These are phyloP conservation scores for Lota lota DNA, from an alignment of 2,113 vertebrate species.

Conservation along the genomic window DNA sequence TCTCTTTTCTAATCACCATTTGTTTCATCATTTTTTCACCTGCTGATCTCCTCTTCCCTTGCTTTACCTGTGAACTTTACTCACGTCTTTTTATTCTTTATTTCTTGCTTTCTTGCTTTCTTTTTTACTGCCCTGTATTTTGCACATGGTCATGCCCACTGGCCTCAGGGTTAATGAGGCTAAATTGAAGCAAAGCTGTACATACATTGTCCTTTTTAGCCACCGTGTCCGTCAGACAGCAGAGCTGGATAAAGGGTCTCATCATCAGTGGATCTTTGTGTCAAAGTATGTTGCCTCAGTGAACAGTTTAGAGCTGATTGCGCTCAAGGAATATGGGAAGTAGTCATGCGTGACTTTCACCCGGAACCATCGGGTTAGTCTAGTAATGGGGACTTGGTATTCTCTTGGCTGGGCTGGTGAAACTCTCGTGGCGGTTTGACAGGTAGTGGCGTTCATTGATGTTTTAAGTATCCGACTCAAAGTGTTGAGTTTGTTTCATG, in stretches of 20 bases:
- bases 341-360: background rate
- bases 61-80: too few species aligned
- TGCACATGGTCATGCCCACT: background rate
- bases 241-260: too few species aligned
- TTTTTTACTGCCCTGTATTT: background rate
- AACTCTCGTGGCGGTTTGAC: background rate
- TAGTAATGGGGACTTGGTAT: background rate
- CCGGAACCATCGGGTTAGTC: background rate
- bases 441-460: background rate
- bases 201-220: slow-evolving; percentile 45
- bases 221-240: too few species aligned
- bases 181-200: slow-evolving; percentile 8
- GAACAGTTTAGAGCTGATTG: slow-evolving; percentile 26
- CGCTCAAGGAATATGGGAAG: slow-evolving; percentile 4
- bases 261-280: slow-evolving; percentile 43
- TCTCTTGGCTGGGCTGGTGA: background rate
- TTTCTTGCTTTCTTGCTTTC: background rate
- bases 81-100: slow-evolving; percentile 5
- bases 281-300: slow-evolving; percentile 17
- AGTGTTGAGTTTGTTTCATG: background rate
- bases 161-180: slow-evolving; percentile 22
- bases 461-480: background rate
- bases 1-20: too few species aligned
- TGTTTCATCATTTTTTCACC: background rate
- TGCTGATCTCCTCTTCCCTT: too few species aligned